phyloP scores from a whole-genome alignment of 2,797 vertebrate genomes.

The Craterocephalus amniculus region DNA sequence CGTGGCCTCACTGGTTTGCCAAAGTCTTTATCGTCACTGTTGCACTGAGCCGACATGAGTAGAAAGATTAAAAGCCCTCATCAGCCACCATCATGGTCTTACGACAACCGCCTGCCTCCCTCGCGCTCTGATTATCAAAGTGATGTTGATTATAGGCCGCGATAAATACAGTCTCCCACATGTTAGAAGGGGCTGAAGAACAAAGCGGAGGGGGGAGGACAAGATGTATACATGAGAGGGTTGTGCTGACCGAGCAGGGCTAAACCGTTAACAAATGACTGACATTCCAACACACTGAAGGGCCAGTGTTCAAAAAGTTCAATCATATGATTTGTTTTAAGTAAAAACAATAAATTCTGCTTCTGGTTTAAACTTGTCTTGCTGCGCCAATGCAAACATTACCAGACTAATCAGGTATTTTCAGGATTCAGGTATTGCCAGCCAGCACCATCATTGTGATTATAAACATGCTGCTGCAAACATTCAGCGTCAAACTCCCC shows the following conservation, averaged over 20 bases:
- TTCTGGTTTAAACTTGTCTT: no score
- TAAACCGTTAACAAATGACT: not conserved
- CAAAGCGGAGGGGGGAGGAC: not conserved
- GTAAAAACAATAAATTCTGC: not conserved
- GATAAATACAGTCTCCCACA: conserved; percentile 47
- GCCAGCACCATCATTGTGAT: not conserved
- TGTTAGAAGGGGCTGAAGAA: conserved; percentile 24
- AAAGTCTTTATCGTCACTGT: conserved; percentile 52
- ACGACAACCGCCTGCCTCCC: conserved; percentile 21
- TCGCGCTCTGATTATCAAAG: conserved; percentile 34
- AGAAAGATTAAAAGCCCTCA: conserved; percentile 29
- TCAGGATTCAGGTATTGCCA: not conserved
- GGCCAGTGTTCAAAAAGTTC: not conserved
- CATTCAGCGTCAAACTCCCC: not conserved
- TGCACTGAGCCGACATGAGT: conserved; percentile 27
- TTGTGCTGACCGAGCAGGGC: not conserved
- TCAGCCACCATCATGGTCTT: conserved; percentile 11
- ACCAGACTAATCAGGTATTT: not conserved
- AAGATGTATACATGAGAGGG: not conserved
- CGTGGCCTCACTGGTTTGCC: conserved; percentile 41
- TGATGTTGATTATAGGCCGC: conserved; percentile 48
- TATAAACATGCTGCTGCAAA: not conserved
- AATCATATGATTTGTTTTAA: not conserved
- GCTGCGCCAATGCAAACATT: not conserved
- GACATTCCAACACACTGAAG: no score